Conservation (phyloP, 1,140 invertebrate genomes). For the Hylaeus anthracinus region DNA sequence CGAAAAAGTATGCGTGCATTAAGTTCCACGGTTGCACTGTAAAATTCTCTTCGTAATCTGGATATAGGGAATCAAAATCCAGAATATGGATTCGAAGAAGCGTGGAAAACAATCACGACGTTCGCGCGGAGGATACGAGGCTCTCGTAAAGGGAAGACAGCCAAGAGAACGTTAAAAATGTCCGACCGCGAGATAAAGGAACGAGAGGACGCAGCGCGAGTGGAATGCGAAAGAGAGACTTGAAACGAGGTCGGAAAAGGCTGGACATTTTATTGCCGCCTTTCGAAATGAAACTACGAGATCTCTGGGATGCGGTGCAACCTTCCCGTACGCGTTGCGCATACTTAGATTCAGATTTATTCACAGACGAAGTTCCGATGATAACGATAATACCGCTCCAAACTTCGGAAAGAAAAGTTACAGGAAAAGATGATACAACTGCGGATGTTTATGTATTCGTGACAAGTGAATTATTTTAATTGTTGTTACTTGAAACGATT, state of each 20-base stretch:
- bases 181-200: neutral
- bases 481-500: too few species aligned
- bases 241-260: conserved; percentile 1
- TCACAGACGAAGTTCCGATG: too few species aligned
- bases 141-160: conserved; percentile 18
- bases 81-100: neutral
- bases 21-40: too few species aligned
- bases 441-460: too few species aligned
- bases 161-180: neutral
- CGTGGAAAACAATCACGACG: conserved; percentile 13
- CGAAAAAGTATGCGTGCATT: too few species aligned
- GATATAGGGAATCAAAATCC: conserved; percentile 7
- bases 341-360: too few species aligned
- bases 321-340: too few species aligned
- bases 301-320: too few species aligned
- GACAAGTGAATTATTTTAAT: too few species aligned
- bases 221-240: neutral
- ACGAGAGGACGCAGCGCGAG: neutral
- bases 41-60: neutral
- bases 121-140: neutral
- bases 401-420: too few species aligned
- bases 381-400: too few species aligned
- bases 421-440: too few species aligned
- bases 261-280: neutral
- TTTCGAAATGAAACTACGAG: neutral